Evolutionary conservation across 2,888 invertebrate species (phyloP).

Genomic region (Anoplius nigerrimus): DNA sequence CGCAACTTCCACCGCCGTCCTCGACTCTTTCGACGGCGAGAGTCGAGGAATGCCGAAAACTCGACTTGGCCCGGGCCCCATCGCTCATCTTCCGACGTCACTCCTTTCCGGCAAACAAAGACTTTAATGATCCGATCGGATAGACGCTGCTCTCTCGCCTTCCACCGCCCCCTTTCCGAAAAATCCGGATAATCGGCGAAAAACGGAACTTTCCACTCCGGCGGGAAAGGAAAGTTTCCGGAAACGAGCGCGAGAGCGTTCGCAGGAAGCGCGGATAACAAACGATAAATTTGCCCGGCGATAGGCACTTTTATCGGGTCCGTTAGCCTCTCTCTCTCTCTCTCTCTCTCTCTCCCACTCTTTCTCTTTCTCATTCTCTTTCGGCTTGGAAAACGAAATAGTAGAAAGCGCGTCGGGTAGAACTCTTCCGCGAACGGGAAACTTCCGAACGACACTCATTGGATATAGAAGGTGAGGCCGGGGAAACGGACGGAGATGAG

Average conservation of each 20-base stretch:
- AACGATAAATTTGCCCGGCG: not conserved
- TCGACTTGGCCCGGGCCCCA: conserved; percentile 48
- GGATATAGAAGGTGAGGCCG: conserved; percentile 11
- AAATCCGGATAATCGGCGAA: conserved; percentile 6
- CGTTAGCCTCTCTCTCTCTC: not conserved
- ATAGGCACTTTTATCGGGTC: conserved; percentile 5
- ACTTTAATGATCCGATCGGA: conserved; percentile 36
- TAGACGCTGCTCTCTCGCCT: conserved; percentile 3
- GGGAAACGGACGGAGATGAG: too few relatives aligned
- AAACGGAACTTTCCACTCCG: not conserved
- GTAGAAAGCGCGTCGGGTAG: conserved; percentile 3
- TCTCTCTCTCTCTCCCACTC: not conserved
- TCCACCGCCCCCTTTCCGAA: not conserved
- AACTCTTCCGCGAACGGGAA: conserved; percentile 15
- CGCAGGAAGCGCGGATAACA: not conserved
- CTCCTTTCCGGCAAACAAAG: conserved; percentile 50
- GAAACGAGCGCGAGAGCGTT: conserved; percentile 15
- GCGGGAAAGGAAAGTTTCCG: not conserved
- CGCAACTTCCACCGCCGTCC: conserved; percentile 49
- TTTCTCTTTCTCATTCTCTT: conserved; percentile 5
- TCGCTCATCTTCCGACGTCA: conserved; percentile 46
- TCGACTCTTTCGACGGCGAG: conserved; percentile 48
- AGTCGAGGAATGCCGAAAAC: conserved; percentile 46
- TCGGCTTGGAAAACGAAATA: not conserved
- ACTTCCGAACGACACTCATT: conserved; percentile 25